phyloP scores from a whole-genome alignment of 1,140 invertebrate species.

The Drosophila setifemur region DNA sequence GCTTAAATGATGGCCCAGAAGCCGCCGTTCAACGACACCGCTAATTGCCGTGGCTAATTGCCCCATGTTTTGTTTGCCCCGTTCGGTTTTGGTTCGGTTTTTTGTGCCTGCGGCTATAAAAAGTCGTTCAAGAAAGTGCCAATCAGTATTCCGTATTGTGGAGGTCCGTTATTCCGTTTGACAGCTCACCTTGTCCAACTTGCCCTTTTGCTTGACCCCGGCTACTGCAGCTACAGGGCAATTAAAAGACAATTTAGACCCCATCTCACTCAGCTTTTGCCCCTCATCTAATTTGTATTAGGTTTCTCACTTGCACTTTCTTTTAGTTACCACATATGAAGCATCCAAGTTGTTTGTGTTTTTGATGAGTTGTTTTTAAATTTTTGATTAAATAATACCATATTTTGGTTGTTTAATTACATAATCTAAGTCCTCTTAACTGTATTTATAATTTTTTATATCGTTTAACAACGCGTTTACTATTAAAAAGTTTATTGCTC shows the following conservation, averaged over 20 bases:
- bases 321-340: neutral
- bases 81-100: constrained; percentile 9
- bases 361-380: no score
- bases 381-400: no score
- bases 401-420: no score
- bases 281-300: no score
- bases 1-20: constrained; percentile 74
- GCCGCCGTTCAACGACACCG: constrained; percentile 48
- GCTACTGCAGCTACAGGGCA: constrained; percentile 26
- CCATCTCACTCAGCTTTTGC: constrained; percentile 11
- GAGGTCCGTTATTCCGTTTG: constrained; percentile 54
- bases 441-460: no score
- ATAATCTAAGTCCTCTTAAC: no score
- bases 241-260: constrained; percentile 67
- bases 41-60: constrained; percentile 62
- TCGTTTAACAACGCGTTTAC: no score
- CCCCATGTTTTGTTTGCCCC: constrained; percentile 22
- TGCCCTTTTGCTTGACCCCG: constrained; percentile 38
- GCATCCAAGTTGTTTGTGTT: no score
- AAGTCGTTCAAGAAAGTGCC: constrained; percentile 70
- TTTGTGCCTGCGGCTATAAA: constrained; percentile 57
- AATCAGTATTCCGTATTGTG: constrained; percentile 53
- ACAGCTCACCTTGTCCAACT: constrained; percentile 45
- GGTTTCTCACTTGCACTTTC: neutral
- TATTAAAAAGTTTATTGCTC: no score